A percentile compares a stretch with the other conserved stretches of the same genome.
These are phyloP conservation scores for Cichlasoma orientale DNA, from an alignment of 2,797 vertebrate genomes.

Conservation along the genomic window DNA sequence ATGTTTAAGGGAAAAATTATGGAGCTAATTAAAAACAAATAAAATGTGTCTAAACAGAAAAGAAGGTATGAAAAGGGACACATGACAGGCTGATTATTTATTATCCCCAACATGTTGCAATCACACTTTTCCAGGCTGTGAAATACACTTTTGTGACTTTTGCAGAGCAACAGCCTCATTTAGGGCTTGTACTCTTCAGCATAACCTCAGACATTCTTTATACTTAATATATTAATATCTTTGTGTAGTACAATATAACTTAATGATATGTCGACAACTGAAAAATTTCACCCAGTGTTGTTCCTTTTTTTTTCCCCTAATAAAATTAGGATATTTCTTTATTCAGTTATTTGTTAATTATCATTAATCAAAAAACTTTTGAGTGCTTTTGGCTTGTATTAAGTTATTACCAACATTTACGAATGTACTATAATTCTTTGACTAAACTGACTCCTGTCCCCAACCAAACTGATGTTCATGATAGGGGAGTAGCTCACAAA, in stretches of 20 bases:
- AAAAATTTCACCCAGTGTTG: neutral
- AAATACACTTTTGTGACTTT: neutral
- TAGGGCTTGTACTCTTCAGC: neutral
- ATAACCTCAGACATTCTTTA: neutral
- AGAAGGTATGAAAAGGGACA: neutral
- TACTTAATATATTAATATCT: neutral
- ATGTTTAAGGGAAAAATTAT: neutral
- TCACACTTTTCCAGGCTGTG: neutral
- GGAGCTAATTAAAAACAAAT: conserved; percentile 28
- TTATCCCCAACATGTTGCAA: neutral
- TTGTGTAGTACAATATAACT: neutral
- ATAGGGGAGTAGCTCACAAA: neutral
- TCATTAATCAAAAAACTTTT: neutral
- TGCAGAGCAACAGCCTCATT: neutral
- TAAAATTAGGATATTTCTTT: neutral
- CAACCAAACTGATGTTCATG: neutral
- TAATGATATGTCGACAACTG: fast-evolving
- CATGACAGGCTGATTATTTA: neutral
- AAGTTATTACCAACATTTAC: too few relatives aligned
- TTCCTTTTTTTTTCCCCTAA: neutral
- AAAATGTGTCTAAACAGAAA: neutral
- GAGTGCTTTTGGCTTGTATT: neutral
- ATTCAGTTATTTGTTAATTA: neutral
- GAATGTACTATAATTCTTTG: neutral
- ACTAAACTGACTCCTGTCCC: neutral